Conservation (phyloP, 2,797 vertebrate genomes). For the Microtus agrestis region DNA sequence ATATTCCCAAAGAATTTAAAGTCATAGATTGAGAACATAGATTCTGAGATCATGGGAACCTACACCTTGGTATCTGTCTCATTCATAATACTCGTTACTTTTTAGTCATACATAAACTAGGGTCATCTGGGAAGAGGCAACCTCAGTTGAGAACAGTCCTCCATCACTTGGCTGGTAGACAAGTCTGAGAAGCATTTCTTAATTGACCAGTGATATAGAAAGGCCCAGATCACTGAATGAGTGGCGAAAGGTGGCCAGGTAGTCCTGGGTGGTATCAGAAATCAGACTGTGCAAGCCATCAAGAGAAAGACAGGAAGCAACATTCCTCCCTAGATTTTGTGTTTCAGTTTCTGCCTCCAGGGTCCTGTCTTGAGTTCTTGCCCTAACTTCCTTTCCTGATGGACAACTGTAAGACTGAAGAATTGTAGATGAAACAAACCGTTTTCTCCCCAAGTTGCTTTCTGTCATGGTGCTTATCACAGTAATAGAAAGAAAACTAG, state of each 20-base stretch:
- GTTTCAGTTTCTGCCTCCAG: neutral
- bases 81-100: neutral
- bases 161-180: neutral
- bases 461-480: neutral
- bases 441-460: neutral
- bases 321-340: neutral
- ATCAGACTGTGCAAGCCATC: neutral
- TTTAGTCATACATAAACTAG: neutral
- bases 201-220: neutral
- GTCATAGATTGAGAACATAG: neutral
- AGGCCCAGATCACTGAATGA: neutral
- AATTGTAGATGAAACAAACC: neutral
- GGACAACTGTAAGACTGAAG: neutral
- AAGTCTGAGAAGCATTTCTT: neutral
- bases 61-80: neutral
- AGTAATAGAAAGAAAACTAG: neutral
- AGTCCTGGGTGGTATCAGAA: neutral
- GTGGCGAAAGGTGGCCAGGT: neutral
- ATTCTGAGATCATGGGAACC: neutral
- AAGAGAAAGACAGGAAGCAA: neutral
- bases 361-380: neutral
- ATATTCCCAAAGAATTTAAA: neutral
- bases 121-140: neutral
- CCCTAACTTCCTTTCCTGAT: neutral
- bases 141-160: neutral